These are phyloP conservation scores for Novumbra hubbsi DNA, from an alignment of 2,797 vertebrate species.

Conservation along the genomic window DNA sequence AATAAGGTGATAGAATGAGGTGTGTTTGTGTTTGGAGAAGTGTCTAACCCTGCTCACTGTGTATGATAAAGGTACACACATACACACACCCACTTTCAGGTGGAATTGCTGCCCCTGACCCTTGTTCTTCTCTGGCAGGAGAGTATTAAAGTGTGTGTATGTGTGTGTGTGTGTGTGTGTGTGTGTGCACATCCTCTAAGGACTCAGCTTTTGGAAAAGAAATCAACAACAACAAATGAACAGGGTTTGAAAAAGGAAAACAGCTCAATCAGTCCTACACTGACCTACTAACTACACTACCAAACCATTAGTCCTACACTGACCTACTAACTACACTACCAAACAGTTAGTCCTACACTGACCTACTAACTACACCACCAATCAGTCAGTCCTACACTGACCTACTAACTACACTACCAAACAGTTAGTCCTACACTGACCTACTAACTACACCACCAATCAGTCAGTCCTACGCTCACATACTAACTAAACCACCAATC, in stretches of 20 bases:
- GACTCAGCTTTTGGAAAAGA: background rate
- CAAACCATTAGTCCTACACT: background rate
- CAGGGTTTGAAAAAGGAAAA: background rate
- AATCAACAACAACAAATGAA: slow-evolving; percentile 1
- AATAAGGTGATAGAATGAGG: too few relatives aligned
- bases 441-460: too few relatives aligned
- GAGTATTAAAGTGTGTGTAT: background rate
- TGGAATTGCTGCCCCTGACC: background rate
- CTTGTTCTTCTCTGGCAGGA: background rate
- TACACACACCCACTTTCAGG: background rate
- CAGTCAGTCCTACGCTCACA: too few relatives aligned
- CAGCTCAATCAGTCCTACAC: background rate
- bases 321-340: background rate
- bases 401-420: too few relatives aligned
- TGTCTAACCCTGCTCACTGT: too few relatives aligned
- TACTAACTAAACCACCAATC: too few relatives aligned
- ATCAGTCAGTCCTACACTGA: background rate
- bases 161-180: background rate
- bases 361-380: background rate
- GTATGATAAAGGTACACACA: too few relatives aligned
- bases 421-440: too few relatives aligned
- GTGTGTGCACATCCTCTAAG: background rate
- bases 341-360: background rate
- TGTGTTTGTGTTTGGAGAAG: too few relatives aligned
- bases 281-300: background rate